These are phyloP conservation scores for Lepeophtheirus salmonis DNA, from an alignment of 1,140 invertebrate species.

Conservation along the genomic window DNA sequence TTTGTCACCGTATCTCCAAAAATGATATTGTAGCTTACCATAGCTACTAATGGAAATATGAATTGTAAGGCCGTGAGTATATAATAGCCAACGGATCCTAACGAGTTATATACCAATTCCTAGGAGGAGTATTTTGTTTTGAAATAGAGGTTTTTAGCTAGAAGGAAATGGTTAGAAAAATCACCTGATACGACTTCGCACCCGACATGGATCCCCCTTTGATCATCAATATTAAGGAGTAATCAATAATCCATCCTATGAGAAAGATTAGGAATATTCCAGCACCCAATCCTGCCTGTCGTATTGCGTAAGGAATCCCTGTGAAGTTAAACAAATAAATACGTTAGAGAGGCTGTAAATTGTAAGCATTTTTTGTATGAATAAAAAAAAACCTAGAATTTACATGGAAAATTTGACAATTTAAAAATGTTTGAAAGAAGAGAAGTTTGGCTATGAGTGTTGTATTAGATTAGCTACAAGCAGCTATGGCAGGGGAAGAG, in stretches of 20 bases:
- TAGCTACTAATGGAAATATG: conserved; percentile 68
- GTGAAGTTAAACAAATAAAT: conserved; percentile 25
- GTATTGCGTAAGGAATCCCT: conserved; percentile 62
- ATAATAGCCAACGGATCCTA: conserved; percentile 57
- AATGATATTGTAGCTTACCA: conserved; percentile 76
- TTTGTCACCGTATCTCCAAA: conserved; percentile 73
- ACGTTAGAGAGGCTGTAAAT: background rate
- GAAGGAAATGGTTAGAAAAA: background rate
- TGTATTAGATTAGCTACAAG: no score
- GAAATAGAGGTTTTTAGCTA: background rate
- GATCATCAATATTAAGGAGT: conserved; percentile 61
- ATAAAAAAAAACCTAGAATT: no score
- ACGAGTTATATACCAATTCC: conserved; percentile 60
- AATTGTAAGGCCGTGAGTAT: conserved; percentile 57
- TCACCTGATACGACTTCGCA: conserved; percentile 52
- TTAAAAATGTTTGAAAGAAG: no score
- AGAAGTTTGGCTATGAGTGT: no score
- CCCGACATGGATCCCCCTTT: conserved; percentile 57
- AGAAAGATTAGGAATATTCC: conserved; percentile 50
- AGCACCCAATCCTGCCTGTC: conserved; percentile 56
- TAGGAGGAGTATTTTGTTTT: conserved; percentile 19
- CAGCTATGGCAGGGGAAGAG: no score
- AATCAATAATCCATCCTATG: conserved; percentile 59
- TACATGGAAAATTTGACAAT: no score
- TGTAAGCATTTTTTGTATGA: no score